These are phyloP conservation scores for Patella vulgata DNA, from an alignment of 1,140 invertebrate species.

Conservation along the genomic window DNA sequence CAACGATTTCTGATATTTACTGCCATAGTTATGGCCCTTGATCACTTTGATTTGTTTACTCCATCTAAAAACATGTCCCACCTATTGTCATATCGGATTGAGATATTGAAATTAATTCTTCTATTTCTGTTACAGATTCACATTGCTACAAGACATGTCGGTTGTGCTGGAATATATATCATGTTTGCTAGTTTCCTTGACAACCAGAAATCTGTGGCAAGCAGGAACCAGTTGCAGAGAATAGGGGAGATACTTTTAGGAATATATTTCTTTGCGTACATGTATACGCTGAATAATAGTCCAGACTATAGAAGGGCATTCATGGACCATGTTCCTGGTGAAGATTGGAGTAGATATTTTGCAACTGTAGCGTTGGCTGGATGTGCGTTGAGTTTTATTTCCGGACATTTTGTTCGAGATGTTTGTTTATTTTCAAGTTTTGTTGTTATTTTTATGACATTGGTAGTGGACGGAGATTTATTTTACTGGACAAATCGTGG, in stretches of 20 bases:
- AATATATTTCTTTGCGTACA: slow-evolving; percentile 40
- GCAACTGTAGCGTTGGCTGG: slow-evolving; percentile 35
- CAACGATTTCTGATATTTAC: too few species aligned
- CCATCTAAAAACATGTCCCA: too few species aligned
- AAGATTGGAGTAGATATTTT: slow-evolving; percentile 45
- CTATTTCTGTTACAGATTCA: too few species aligned
- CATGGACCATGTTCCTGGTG: slow-evolving; percentile 40
- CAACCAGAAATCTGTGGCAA: slow-evolving; percentile 10
- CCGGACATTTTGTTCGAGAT: slow-evolving; percentile 48
- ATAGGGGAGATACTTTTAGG: slow-evolving; percentile 48
- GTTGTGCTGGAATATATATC: slow-evolving; percentile 46
- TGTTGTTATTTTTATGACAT: slow-evolving; percentile 27
- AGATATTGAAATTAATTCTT: too few species aligned
- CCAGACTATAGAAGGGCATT: slow-evolving; percentile 43
- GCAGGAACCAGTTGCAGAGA: slow-evolving; percentile 28
- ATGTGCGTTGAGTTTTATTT: slow-evolving; percentile 51
- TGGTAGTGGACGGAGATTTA: slow-evolving; percentile 43
- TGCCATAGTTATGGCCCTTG: too few species aligned
- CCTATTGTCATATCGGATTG: too few species aligned
- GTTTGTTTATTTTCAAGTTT: slow-evolving; percentile 38
- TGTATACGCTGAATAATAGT: slow-evolving; percentile 42
- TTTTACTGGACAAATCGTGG: slow-evolving; percentile 36
- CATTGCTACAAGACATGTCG: slow-evolving; percentile 39
- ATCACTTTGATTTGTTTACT: too few species aligned
- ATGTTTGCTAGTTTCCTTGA: slow-evolving; percentile 34